phyloP scores from a whole-genome alignment of 2,113 vertebrate species.

The Ceuthmochares aereus region DNA sequence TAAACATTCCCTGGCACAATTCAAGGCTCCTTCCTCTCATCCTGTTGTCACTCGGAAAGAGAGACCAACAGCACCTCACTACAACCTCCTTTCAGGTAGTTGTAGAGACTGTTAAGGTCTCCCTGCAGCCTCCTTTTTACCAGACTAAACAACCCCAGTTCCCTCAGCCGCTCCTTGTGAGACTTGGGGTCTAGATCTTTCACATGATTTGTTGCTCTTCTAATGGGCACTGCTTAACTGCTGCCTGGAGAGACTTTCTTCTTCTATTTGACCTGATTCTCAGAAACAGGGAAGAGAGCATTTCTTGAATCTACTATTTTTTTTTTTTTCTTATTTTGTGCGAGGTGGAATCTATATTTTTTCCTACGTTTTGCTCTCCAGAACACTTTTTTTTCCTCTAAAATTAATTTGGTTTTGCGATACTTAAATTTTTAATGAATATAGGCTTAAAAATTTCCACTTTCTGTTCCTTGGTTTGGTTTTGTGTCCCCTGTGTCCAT shows the following conservation, averaged over 20 bases:
- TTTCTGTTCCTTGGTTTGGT: not conserved
- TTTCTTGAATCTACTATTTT: not conserved
- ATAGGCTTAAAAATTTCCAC: not conserved
- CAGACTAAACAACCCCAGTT: not conserved
- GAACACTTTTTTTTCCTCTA: not conserved
- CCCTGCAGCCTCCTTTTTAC: too few species aligned
- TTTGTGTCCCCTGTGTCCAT: not conserved
- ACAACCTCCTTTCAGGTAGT: too few species aligned
- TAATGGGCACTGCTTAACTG: not conserved
- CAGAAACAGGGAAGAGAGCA: not conserved
- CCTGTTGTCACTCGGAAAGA: too few species aligned
- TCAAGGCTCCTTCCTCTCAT: too few species aligned
- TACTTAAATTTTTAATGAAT: not conserved
- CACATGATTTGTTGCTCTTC: not conserved
- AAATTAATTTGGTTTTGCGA: not conserved
- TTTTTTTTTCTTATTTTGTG: not conserved
- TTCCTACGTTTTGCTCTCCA: not conserved
- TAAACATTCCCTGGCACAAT: too few species aligned
- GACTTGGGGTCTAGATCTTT: not conserved
- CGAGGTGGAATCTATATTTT: not conserved
- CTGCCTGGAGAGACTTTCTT: not conserved
- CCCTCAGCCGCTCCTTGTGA: rapidly evolving
- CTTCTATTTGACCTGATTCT: not conserved
- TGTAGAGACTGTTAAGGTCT: too few species aligned
- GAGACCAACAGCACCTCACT: too few species aligned